Evolutionary conservation across 2,797 vertebrate species (phyloP), one percentile per base, ranked within the genome.

Genomic region (Leptodactylus fallax): DNA sequence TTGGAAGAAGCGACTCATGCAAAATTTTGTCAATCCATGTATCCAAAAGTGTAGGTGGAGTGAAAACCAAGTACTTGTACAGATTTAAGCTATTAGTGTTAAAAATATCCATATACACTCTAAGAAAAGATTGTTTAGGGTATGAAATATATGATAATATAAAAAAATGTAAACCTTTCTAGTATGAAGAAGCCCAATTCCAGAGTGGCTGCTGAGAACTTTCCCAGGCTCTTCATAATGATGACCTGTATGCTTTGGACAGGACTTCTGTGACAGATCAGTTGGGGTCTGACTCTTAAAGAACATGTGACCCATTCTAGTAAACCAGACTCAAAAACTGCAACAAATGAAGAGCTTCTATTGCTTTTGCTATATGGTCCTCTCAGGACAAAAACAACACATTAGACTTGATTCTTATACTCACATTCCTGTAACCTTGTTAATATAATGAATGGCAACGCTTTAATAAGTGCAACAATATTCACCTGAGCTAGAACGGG

Each of bases 381-480:
- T 25, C 53, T 13, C 21, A 36, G 6, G 36, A 10, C 19, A 47
- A 47, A 47, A 49, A n/a, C n/a, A n/a, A n/a, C n/a, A n/a, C n/a
- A n/a, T n/a, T 2, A n/a, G 0, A 81, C 36, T 36, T n/a, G n/a
- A n/a, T n/a, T n/a, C n/a, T n/a, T 36, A 1, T 36, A 36, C 36
- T 36, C 36, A 36, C 36, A 36, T 36, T 36, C 36, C 36, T 36
- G 36, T 36, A 36, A 36, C 36, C 36, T 36, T 36, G 36, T 4
- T 36, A 2, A 36, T 80, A 47, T 21, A 27, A 9, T 10, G 8
- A 85, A 85, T 16, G 9, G 19, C 55, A 85, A 85, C 7, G 72
- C 25, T 63, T 85, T 77, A 85, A 77, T 85, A 85, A 85, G 83
- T 85, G 83, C 83, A 77, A 85, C 3, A 49, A 78, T 53, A 61